Evolutionary conservation across 2,888 invertebrate species (phyloP).

Genomic region (Epistrophella euchroma): DNA sequence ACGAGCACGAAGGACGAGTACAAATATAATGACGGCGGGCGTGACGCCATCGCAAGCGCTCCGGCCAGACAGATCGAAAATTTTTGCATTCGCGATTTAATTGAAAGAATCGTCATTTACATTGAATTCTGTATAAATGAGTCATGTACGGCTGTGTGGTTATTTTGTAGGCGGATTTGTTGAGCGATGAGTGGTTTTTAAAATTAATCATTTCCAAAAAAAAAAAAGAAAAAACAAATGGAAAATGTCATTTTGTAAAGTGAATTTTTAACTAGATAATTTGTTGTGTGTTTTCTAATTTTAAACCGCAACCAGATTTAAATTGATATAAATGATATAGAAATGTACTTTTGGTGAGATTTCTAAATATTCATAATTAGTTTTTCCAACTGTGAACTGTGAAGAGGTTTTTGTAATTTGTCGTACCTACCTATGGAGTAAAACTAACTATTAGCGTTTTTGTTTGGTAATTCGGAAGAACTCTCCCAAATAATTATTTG

Average conservation of each 20-base stretch:
- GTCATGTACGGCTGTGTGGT: conserved; percentile 6
- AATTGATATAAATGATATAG: no score
- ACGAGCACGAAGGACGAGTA: conserved; percentile 8
- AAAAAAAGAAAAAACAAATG: background rate
- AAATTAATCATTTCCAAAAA: conserved; percentile 5
- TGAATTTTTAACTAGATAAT: conserved; percentile 8
- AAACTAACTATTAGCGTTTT: no score
- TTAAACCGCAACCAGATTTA: no score
- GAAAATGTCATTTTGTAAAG: conserved; percentile 8
- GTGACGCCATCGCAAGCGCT: background rate
- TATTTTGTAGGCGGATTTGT: conserved; percentile 3
- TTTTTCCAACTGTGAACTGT: no score
- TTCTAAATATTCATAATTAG: no score
- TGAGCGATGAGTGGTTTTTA: conserved; percentile 13
- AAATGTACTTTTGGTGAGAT: no score
- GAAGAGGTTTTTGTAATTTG: no score
- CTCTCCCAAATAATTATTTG: no score
- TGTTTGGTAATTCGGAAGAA: no score
- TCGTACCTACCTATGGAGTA: no score
- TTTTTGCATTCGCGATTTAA: conserved; percentile 17
- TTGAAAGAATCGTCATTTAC: conserved; percentile 31
- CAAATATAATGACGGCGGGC: background rate
- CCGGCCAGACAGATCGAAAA: background rate
- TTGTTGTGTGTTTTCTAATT: background rate
- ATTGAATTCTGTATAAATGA: background rate